These are phyloP conservation scores for Flabesymbios commensalis DNA, from an alignment of 2,888 invertebrate species.

Conservation along the genomic window DNA sequence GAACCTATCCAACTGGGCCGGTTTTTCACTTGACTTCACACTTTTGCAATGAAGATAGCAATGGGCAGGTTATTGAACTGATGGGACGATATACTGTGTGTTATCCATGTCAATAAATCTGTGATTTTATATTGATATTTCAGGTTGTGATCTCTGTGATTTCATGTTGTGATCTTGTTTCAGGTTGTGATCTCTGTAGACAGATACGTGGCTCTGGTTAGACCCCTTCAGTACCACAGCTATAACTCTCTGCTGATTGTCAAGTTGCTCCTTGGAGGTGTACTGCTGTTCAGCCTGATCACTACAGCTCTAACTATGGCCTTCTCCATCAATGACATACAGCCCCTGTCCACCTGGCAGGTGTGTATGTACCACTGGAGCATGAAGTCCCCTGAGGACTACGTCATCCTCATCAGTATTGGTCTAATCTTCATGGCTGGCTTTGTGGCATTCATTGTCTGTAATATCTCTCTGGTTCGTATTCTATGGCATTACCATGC, in stretches of 20 bases:
- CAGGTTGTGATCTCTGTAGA: slow-evolving; percentile 25
- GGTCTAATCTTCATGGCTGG: slow-evolving; percentile 14
- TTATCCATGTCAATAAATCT: too few species aligned
- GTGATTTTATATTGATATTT: too few species aligned
- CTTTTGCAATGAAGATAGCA: too few species aligned
- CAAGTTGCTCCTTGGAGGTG: not conserved
- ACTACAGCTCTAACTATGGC: slow-evolving; percentile 4
- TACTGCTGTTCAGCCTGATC: not conserved
- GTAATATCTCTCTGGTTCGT: slow-evolving; percentile 21
- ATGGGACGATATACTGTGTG: too few species aligned
- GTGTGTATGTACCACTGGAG: not conserved
- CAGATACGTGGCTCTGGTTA: slow-evolving; percentile 23
- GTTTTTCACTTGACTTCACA: too few species aligned
- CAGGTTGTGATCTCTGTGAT: too few species aligned
- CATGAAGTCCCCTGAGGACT: not conserved
- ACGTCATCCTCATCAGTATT: slow-evolving; percentile 1
- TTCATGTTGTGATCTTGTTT: too few species aligned
- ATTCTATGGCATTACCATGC: slow-evolving; percentile 25
- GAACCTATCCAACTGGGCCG: too few species aligned
- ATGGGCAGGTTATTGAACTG: too few species aligned
- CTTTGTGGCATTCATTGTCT: slow-evolving; percentile 22
- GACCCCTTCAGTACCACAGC: slow-evolving; percentile 20
- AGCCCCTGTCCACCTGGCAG: slow-evolving; percentile 3
- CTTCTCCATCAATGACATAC: not conserved
- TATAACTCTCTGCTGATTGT: slow-evolving; percentile 6